These are phyloP conservation scores for Xylocampa areola DNA, from an alignment of 2,888 invertebrate genomes.

Conservation along the genomic window DNA sequence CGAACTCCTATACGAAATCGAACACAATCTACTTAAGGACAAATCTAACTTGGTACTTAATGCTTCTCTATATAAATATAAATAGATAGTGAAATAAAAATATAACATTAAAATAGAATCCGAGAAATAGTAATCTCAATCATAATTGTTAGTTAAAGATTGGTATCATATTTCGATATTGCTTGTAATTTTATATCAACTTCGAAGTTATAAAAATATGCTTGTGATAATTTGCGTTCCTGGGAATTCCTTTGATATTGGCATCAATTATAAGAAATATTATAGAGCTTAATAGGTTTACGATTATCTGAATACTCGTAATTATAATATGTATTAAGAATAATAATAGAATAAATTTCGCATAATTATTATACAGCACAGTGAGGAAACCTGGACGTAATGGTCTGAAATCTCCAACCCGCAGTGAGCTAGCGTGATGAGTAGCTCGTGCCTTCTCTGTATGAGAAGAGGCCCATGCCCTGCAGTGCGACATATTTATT, in stretches of 20 bases:
- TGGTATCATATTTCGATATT: slow-evolving; percentile 26
- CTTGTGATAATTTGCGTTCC: slow-evolving; percentile 6
- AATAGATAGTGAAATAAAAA: slow-evolving; percentile 2
- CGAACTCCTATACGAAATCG: no score
- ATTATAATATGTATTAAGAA: no score
- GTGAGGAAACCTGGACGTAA: no score
- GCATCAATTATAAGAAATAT: neutral
- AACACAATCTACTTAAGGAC: no score
- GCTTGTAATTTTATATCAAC: slow-evolving; percentile 31
- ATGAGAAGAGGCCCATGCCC: no score
- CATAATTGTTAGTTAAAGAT: slow-evolving; percentile 23
- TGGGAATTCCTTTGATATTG: slow-evolving; percentile 9
- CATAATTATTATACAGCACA: no score
- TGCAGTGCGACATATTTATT: no score
- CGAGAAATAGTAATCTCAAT: slow-evolving; percentile 8
- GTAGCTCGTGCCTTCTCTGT: no score
- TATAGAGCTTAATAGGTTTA: slow-evolving; percentile 3
- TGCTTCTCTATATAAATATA: neutral
- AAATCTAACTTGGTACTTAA: neutral
- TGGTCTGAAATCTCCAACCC: no score
- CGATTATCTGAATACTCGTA: neutral
- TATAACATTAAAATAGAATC: slow-evolving; percentile 13
- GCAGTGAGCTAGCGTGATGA: no score
- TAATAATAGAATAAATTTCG: no score
- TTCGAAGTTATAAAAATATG: slow-evolving; percentile 7